Evolutionary conservation across 2,888 invertebrate species (phyloP), one percentile per base, ranked within the genome.

Genomic region (Heliconius sara): DNA sequence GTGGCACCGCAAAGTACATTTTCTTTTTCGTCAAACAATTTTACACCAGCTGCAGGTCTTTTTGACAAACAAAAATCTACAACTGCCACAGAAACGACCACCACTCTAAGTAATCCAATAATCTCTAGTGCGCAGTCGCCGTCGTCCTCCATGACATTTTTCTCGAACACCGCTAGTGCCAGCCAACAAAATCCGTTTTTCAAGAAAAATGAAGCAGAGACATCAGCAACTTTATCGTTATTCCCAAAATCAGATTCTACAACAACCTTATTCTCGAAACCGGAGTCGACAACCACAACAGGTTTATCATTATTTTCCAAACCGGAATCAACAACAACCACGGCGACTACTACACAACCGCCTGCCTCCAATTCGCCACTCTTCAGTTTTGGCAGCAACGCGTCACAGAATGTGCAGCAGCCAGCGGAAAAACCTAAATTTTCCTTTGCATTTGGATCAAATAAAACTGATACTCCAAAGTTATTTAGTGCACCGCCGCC

Each of bases 401-500:
- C 39, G 3, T 12, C 81, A 16, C 81, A 84, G 13, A 79, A 83
- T 10, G 34, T 84, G 19, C 72, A 85, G n/a, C 76, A 87, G 25
- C 84, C 84, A 65, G 52, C 84, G 3, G 92, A 90, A 9, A 90
- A 90, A 78, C 89, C 90, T 0, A 90, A 90, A 80, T 92, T 93
- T 76, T 89, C 86, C 76, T 94, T 94, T 74, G 85, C 85, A 16
- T 93, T 94, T 79, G 88, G 89, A 12, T 77, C 57, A 84, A 88
- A 84, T 72, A 86, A 87, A 81, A 81, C 86, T 19, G 88, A 89
- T 52, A 65, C 84, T 43, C 74, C 85, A 27, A 66, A 84, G 22
- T 66, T 85, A 52, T 89, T 88, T 82, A 87, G 85, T 73, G 75
- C 86, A 19, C 79, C 85, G 34, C n/a, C 79, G 30, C 57, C 67